Percentiles rank a stretch among this genome's conserved stretches.
phyloP scores from a whole-genome alignment of 35 echinoderm and acorn worm species.

The Diadema setosum region DNA sequence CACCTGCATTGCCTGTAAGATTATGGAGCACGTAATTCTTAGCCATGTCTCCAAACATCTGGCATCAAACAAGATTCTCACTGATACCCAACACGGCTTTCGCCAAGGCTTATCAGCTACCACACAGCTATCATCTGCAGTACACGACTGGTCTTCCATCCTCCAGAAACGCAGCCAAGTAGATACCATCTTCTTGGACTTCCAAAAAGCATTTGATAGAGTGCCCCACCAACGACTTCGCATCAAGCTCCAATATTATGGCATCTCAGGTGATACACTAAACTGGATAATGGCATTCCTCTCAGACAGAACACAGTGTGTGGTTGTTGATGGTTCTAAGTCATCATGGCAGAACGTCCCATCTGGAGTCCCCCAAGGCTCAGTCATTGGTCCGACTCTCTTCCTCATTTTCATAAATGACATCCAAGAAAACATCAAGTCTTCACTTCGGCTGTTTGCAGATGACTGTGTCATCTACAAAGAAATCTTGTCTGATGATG shows the following conservation, averaged over 20 bases:
- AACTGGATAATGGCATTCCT: neutral
- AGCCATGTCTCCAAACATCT: constrained; percentile 10
- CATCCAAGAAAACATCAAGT: neutral
- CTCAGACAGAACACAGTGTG: neutral
- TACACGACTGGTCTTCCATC: neutral
- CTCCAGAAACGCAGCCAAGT: constrained; percentile 12
- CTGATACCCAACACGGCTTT: constrained; percentile 1
- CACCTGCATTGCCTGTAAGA: constrained; percentile 31
- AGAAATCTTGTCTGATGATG: neutral
- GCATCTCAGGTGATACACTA: neutral
- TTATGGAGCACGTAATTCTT: constrained; percentile 5
- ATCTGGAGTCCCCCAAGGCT: neutral
- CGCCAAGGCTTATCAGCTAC: neutral
- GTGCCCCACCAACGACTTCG: neutral
- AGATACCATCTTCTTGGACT: constrained; percentile 46
- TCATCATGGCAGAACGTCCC: neutral
- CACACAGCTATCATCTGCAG: neutral
- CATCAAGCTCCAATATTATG: neutral
- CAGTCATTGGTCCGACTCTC: neutral
- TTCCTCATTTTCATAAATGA: too few relatives aligned
- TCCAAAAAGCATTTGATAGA: neutral
- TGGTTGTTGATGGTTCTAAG: neutral
- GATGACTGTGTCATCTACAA: neutral
- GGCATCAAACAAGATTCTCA: neutral
- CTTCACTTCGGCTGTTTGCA: neutral